Percentiles rank a stretch among this genome's conserved stretches.
These are phyloP conservation scores for Triplophysa yarkandensis DNA, from an alignment of 2,797 vertebrate species.

Conservation along the genomic window DNA sequence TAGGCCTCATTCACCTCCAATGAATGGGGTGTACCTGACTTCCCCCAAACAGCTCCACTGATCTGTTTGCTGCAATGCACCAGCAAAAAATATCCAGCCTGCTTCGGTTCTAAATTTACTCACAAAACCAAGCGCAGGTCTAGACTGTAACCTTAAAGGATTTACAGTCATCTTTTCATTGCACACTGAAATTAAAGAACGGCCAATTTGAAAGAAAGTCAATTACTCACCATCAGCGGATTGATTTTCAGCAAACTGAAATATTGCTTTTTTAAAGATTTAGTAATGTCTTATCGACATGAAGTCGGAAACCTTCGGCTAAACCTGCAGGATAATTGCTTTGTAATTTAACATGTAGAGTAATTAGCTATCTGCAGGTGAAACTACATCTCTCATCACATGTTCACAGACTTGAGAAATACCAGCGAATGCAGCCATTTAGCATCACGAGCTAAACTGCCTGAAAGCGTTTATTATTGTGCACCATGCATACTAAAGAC, in stretches of 20 bases:
- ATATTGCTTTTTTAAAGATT: conserved; percentile 17
- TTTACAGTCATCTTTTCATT: conserved; percentile 27
- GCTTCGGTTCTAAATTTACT: not conserved
- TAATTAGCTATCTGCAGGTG: conserved; percentile 27
- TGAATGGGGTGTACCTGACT: conserved; percentile 42
- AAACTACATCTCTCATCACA: conserved; percentile 9
- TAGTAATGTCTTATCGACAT: conserved; percentile 29
- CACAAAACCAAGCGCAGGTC: conserved; percentile 12
- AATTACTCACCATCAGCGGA: conserved; percentile 25
- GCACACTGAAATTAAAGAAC: conserved; percentile 8
- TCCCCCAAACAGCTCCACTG: conserved; percentile 29
- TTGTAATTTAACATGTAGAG: conserved; percentile 27
- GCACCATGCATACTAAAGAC: conserved; percentile 44
- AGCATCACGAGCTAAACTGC: conserved; percentile 2
- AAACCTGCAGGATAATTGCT: conserved; percentile 43
- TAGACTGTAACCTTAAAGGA: conserved; percentile 19
- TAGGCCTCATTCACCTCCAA: conserved; percentile 45
- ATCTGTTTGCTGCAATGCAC: conserved; percentile 38
- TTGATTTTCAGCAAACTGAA: conserved; percentile 19
- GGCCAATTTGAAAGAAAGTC: conserved; percentile 29
- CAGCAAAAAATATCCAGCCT: conserved; percentile 29
- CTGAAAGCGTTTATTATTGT: conserved; percentile 18
- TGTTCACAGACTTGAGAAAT: conserved; percentile 1
- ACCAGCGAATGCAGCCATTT: conserved; percentile 13
- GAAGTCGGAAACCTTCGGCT: not conserved